Base-by-base conservation (phyloP, 2,888 invertebrate species). In the Hydrotaea cyrtoneurina region DNA sequence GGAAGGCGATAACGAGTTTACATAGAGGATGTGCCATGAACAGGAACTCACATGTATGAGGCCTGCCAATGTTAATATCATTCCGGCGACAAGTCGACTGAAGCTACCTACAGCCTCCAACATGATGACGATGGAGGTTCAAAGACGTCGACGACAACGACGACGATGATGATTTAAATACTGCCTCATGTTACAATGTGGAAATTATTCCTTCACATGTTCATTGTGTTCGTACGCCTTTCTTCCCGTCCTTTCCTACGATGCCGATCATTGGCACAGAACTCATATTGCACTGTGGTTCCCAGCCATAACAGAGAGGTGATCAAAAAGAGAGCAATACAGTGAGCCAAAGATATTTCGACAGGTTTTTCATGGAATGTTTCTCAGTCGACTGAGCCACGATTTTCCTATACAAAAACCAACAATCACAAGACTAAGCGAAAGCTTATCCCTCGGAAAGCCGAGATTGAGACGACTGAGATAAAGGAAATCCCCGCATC, bases 111-210 rank as follows among this genome's bases (percentile, higher is more conserved):
- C 31, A 46, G 23, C 7, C 13, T 15, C 59, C 26, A 10, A 15
- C 66, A 46, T 23, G 46, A 69, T 15, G 21, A 21, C 17, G 43
- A 3, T 15, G 21, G 43, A 46, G 69, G 15, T 15, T n/a, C 69
- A 69, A 43, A 43, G 69, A 13, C 66, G 23, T 8, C 26, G 64
- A 64, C 57, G 53, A 15, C 43, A 57, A 73, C 43, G 50, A 36
- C 69, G 82, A 55, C 79, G 62, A 64, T 82, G 81, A 82, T 77
- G 79, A 82, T 82, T 85, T 85, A 81, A 85, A 85, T 82, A 77
- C 55, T 79, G 79, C 73, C 79, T 81, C 79, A 74, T 85, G 82
- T 82, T 82, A 71, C 82, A 77, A 79, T 79, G 73, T 59, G 73
- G 79, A 79, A 79, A 81, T 81, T 84, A 75, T 78, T 43, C 77